Percentiles rank a stretch among this genome's conserved stretches.
These are phyloP conservation scores for Eulemur macaco DNA, from an alignment of 2,113 vertebrate genomes.

Conservation along the genomic window DNA sequence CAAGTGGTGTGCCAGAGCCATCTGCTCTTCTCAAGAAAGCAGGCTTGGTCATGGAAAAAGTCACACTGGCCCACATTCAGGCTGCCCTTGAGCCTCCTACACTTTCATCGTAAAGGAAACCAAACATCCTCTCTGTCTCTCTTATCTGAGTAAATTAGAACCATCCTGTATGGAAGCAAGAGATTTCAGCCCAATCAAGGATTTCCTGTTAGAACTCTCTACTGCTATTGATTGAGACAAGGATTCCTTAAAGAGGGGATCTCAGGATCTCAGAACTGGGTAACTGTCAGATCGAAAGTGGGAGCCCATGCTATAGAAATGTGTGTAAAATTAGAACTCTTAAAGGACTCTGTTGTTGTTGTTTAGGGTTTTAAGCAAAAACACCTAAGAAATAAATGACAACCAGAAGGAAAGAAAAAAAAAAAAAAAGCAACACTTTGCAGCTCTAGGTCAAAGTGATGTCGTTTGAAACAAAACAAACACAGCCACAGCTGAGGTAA, in stretches of 20 bases:
- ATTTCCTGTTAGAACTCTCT: not conserved
- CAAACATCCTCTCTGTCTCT: not conserved
- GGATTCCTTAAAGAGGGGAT: not conserved
- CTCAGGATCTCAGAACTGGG: not conserved
- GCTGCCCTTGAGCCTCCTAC: not conserved
- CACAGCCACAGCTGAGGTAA: conserved; percentile 26
- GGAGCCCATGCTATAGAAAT: not conserved
- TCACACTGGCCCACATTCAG: not conserved
- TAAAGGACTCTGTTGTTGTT: not conserved
- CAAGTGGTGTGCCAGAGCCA: not conserved
- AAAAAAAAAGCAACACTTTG: not conserved
- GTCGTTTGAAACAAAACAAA: not conserved
- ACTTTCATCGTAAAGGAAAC: not conserved
- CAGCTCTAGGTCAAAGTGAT: not conserved
- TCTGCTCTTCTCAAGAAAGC: not conserved
- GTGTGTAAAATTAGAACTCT: not conserved
- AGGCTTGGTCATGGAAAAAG: not conserved
- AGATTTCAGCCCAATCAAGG: not conserved
- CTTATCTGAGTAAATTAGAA: not conserved
- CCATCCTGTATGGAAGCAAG: not conserved
- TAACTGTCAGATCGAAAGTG: not conserved
- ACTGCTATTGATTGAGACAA: not conserved
- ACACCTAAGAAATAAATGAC: not conserved
- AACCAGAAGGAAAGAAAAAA: not conserved
- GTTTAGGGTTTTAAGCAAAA: not conserved